phyloP scores from a whole-genome alignment of 2,888 invertebrate genomes.

The Orchestes rusci region DNA sequence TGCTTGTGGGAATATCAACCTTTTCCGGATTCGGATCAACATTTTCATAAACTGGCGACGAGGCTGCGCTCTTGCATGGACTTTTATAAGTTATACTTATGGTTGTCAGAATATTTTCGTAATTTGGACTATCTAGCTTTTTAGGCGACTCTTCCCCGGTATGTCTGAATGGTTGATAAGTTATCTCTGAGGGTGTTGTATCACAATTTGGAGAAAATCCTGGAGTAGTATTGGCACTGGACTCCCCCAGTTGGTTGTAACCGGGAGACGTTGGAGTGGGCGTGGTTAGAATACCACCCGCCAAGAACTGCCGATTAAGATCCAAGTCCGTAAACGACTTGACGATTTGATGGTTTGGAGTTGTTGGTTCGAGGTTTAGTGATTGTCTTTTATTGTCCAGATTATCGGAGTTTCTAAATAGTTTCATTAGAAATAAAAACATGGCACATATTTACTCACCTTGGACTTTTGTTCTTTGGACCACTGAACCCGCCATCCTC shows the following conservation, averaged over 20 bases:
- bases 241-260: slow-evolving; percentile 39
- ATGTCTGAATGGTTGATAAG: slow-evolving; percentile 27
- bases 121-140: slow-evolving; percentile 24
- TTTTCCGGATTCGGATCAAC: slow-evolving; percentile 50
- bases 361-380: slow-evolving; percentile 35
- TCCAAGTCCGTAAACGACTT: slow-evolving; percentile 41
- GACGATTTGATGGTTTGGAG: slow-evolving; percentile 28
- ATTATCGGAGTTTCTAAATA: slow-evolving; percentile 36
- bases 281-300: slow-evolving; percentile 32
- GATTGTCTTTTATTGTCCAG: slow-evolving; percentile 38
- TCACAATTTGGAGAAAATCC: slow-evolving; percentile 35
- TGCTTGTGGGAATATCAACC: slow-evolving; percentile 49
- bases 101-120: slow-evolving; percentile 55
- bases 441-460: no score
- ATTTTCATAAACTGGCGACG: slow-evolving; percentile 49
- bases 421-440: no score
- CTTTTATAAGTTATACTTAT: slow-evolving; percentile 67
- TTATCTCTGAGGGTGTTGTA: slow-evolving; percentile 28
- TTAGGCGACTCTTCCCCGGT: slow-evolving; percentile 17
- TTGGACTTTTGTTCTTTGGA: slow-evolving; percentile 41
- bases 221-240: slow-evolving; percentile 39
- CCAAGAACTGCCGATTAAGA: slow-evolving; percentile 32
- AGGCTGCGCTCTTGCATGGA: slow-evolving; percentile 46
- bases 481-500: slow-evolving; percentile 34
- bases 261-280: slow-evolving; percentile 40